Conservation (phyloP, 2,888 invertebrate genomes). For the Mesoligia furuncula region DNA sequence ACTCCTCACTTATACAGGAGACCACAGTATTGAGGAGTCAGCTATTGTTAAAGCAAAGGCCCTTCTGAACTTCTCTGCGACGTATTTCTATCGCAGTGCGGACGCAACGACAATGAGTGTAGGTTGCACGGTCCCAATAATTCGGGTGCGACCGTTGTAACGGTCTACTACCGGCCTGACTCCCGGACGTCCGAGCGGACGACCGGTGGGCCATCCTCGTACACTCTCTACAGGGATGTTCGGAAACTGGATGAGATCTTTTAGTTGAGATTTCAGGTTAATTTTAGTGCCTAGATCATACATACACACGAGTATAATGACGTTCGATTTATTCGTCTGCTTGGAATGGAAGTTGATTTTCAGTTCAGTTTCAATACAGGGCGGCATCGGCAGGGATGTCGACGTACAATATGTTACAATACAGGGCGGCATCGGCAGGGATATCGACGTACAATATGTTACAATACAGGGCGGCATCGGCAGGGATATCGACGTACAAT, state of each 20-base stretch:
- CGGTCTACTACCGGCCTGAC: slow-evolving; percentile 62
- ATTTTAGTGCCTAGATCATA: too few species aligned
- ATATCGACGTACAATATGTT: too few species aligned
- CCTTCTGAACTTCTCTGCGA: slow-evolving; percentile 20
- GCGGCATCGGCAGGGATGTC: too few species aligned
- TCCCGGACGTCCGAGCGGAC: slow-evolving; percentile 64
- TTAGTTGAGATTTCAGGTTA: not conserved
- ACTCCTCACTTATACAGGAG: not conserved
- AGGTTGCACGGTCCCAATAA: slow-evolving; percentile 64
- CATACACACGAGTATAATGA: not conserved
- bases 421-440: too few species aligned
- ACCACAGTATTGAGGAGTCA: not conserved
- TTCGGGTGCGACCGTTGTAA: slow-evolving; percentile 62
- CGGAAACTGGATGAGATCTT: slow-evolving; percentile 36
- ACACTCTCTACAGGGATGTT: slow-evolving; percentile 22
- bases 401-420: too few species aligned
- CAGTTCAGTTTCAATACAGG: not conserved
- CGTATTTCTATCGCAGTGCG: slow-evolving; percentile 53
- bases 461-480: too few species aligned
- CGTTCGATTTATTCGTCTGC: not conserved
- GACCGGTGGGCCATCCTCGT: slow-evolving; percentile 52
- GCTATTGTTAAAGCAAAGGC: not conserved
- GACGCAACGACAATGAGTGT: slow-evolving; percentile 62
- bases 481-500: too few species aligned
- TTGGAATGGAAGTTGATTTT: not conserved